Evolutionary conservation across 2,888 invertebrate species (phyloP).

Genomic region (Prenolepis imparis): DNA sequence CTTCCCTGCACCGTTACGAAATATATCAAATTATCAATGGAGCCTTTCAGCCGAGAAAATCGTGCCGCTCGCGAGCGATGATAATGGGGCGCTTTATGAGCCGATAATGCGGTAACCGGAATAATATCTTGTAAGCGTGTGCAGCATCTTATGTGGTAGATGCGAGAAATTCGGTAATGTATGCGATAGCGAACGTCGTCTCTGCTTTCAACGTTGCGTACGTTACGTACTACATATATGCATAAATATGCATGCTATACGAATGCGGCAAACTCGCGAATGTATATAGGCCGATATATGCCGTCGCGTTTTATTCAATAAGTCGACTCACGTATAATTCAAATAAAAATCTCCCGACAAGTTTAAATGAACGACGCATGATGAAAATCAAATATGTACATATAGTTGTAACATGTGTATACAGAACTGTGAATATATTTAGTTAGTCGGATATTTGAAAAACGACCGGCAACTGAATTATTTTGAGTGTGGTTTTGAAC

Average conservation of each 20-base stretch:
- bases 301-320: conserved; percentile 21
- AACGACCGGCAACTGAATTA: neutral
- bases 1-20: conserved; percentile 5
- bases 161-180: conserved; percentile 23
- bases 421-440: neutral
- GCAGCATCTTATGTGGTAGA: conserved; percentile 27
- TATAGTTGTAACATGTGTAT: neutral
- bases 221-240: neutral
- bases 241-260: conserved; percentile 22
- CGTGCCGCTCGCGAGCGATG: conserved; percentile 38
- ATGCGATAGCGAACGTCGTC: conserved; percentile 29
- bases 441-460: conserved; percentile 7
- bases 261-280: conserved; percentile 25
- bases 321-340: neutral
- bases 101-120: conserved; percentile 63
- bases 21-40: conserved; percentile 55
- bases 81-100: conserved; percentile 62
- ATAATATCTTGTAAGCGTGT: conserved; percentile 55
- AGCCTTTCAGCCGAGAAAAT: conserved; percentile 39
- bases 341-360: conserved; percentile 6
- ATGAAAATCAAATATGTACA: neutral
- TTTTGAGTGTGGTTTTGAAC: neutral
- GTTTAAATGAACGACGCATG: neutral
- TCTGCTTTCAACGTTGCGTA: conserved; percentile 4
- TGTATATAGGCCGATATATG: neutral